Base-by-base conservation (phyloP, 2,797 vertebrate genomes). In the Nothura maculosa region DNA sequence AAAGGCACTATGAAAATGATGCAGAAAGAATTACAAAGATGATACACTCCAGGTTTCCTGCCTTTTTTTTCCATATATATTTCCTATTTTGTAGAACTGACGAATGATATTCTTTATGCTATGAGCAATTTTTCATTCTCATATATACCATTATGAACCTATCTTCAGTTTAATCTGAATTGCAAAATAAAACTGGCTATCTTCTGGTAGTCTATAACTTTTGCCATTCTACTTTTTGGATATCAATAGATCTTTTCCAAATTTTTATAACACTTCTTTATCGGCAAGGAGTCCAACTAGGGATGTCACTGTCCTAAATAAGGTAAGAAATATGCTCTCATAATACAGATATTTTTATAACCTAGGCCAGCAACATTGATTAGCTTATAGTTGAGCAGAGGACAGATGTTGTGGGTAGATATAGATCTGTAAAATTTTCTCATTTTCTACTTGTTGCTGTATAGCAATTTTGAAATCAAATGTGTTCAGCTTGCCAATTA, bases 91-190 rank as follows among this genome's bases (percentile, higher is more conserved):
- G 60, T 73, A n/a, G 2, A 28, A 38, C 12, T 87, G 25, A 13
- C 27, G n/a, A 12, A 20, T 61, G 27, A 57, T 89, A 90, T 76
- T 83, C 1, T 78, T 88, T 50, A 87, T 73, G 32, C 36, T 79
- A 12, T 70, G 38, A 82, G 25, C 38, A 62, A 45, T 82, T 83
- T 94, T 92, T 81, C 47, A 45, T 77, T 86, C 52, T 79, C 9
- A 17, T 45, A 16, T 42, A 67, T 81, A 25, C 62, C 32, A 36
- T 86, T 85, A 69, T 70, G 36, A 42, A 85, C 64, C 6, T 55
- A 40, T 79, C 40, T 90, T 79, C 34, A 54, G 87, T 86, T 92
- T 66, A 87, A 50, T 32, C 21, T 89, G 28, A 64, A 75, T 82
- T 92, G 73, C 27, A 4, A 2, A 87, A 63, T 68, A 75, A 83